Evolutionary conservation across 2,888 invertebrate genomes (phyloP).

Genomic region (Dryomyza anilis): DNA sequence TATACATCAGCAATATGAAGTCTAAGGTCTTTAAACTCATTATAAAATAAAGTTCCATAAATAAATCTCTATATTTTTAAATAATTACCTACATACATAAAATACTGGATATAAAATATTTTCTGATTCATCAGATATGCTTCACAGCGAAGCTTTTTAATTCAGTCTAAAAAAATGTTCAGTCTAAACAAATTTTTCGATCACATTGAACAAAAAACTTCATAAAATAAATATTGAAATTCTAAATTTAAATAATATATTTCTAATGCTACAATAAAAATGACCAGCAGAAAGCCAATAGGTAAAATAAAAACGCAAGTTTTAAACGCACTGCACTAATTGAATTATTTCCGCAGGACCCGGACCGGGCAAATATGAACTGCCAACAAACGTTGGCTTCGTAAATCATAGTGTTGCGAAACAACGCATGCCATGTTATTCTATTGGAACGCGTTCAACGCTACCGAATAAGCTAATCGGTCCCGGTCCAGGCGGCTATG

Average conservation of each 20-base stretch:
- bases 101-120: neutral
- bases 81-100: neutral
- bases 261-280: constrained; percentile 48
- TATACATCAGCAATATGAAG: no score
- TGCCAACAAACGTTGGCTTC: constrained; percentile 67
- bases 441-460: constrained; percentile 47
- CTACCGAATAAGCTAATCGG: constrained; percentile 37
- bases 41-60: no score
- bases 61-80: no score
- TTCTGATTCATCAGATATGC: no score
- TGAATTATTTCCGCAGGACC: constrained; percentile 61
- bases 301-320: constrained; percentile 6
- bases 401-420: constrained; percentile 65
- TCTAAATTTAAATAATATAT: constrained; percentile 39
- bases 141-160: neutral
- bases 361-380: constrained; percentile 66
- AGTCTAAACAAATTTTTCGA: constrained; percentile 28
- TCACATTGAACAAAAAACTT: constrained; percentile 8
- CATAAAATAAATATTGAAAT: constrained; percentile 36
- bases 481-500: constrained; percentile 56
- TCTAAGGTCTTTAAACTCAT: no score
- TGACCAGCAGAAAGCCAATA: constrained; percentile 23
- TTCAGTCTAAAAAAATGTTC: neutral
- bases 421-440: constrained; percentile 62
- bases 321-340: neutral